Conservation (phyloP, 2,113 vertebrate genomes). For the Sinocyclocheilus maitianheensis region DNA sequence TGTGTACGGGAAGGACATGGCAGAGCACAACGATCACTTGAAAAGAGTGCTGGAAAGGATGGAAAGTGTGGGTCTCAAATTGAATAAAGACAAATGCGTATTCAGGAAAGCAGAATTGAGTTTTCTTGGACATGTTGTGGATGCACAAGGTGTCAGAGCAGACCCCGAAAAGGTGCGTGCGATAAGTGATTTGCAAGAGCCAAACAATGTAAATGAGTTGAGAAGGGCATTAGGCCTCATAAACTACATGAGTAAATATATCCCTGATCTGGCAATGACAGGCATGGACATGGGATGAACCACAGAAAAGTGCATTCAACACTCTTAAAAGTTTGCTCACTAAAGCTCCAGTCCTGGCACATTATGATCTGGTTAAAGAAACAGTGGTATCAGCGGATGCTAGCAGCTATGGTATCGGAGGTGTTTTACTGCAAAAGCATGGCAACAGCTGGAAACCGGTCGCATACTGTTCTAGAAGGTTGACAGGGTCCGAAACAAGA, state of each 20-base stretch:
- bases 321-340: neutral
- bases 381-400: too few relatives aligned
- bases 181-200: neutral
- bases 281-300: neutral
- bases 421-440: neutral
- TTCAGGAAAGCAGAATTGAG: neutral
- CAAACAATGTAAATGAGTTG: neutral
- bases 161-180: neutral
- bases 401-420: too few relatives aligned
- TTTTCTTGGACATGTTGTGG: neutral
- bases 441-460: slow-evolving; percentile 29
- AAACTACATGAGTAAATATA: neutral
- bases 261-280: neutral
- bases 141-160: neutral
- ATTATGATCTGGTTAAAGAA: neutral
- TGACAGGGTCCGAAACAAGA: slow-evolving; percentile 32
- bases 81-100: neutral
- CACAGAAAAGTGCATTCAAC: neutral
- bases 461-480: slow-evolving; percentile 31
- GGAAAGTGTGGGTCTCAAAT: neutral
- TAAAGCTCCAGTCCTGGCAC: neutral
- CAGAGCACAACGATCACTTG: neutral
- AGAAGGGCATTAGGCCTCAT: neutral
- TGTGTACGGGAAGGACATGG: neutral
- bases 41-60: neutral